phyloP scores from a whole-genome alignment of 1,140 invertebrate genomes.

The Kradibia gibbosae region DNA sequence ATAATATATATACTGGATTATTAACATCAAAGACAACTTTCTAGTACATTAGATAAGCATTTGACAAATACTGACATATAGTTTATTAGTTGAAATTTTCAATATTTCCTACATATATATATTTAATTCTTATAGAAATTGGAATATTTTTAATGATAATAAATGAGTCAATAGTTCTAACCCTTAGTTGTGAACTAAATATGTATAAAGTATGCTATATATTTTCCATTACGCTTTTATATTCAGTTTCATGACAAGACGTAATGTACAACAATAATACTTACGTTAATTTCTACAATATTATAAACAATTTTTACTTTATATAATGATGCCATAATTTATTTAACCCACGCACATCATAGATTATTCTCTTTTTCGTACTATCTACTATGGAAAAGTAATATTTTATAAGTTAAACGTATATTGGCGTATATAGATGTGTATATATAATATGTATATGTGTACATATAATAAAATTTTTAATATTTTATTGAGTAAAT shows the following conservation, averaged over 20 bases:
- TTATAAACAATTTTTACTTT: constrained; percentile 31
- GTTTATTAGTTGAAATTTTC: too few relatives aligned
- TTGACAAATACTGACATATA: too few relatives aligned
- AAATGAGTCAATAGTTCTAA: too few relatives aligned
- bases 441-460: background rate
- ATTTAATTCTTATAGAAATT: too few relatives aligned
- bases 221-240: background rate
- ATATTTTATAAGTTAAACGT: background rate
- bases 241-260: background rate
- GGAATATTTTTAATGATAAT: too few relatives aligned
- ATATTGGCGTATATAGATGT: background rate
- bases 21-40: too few relatives aligned
- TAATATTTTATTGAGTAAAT: too few relatives aligned
- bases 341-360: constrained; percentile 8
- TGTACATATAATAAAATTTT: background rate
- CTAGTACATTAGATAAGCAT: too few relatives aligned
- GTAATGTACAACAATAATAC: background rate
- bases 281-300: constrained; percentile 1
- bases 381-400: background rate
- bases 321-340: constrained; percentile 18
- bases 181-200: background rate
- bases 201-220: background rate
- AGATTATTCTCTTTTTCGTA: background rate
- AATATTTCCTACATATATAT: too few relatives aligned
- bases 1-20: too few relatives aligned